A percentile compares a stretch with the other conserved stretches of the same genome.
Evolutionary conservation across 2,797 vertebrate species (phyloP).

Genomic region (Poliocrania exsul): DNA sequence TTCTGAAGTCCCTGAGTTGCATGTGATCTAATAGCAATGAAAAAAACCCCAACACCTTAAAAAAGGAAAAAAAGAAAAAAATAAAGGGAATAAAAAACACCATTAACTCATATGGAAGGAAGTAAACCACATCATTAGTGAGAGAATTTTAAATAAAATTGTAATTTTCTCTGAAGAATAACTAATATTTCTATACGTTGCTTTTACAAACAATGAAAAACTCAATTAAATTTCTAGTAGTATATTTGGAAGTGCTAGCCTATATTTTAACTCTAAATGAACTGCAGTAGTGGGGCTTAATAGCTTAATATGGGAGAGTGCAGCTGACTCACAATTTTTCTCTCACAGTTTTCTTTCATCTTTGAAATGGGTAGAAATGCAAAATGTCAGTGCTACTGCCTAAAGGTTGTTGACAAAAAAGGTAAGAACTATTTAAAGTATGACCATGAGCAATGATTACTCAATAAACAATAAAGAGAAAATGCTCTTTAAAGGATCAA

Average conservation of each 20-base stretch:
- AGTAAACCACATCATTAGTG: neutral
- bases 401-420: neutral
- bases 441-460: neutral
- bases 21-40: neutral
- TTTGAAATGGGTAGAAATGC: neutral
- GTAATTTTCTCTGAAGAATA: neutral
- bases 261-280: neutral
- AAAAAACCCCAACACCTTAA: neutral
- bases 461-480: neutral
- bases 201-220: neutral
- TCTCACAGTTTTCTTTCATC: neutral
- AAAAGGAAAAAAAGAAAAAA: accelerated
- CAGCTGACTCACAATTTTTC: neutral
- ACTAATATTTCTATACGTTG: neutral
- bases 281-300: neutral
- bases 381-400: neutral
- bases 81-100: accelerated
- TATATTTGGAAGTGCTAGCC: neutral
- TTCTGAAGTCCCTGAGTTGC: neutral
- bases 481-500: neutral
- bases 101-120: neutral
- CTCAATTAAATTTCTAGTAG: neutral
- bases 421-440: neutral
- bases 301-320: neutral
- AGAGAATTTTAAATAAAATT: neutral